Percentiles rank a stretch among this genome's conserved stretches.
Conservation (phyloP, 2,888 invertebrate genomes). For the Thera obeliscata region DNA sequence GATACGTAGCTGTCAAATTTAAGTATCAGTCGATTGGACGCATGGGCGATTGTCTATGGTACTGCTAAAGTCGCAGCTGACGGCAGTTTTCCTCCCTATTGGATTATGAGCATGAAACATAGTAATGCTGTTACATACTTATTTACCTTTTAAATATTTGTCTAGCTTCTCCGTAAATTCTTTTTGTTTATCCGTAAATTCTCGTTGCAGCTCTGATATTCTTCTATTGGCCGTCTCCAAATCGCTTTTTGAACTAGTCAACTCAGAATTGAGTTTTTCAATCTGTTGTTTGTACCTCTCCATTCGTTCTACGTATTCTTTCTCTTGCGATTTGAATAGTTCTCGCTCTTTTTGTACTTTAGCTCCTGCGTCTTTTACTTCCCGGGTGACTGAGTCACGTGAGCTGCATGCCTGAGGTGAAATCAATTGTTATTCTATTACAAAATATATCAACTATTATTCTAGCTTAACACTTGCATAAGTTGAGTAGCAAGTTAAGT, state of each 20-base stretch:
- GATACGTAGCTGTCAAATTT: too few species aligned
- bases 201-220: conserved; percentile 82
- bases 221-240: conserved; percentile 82
- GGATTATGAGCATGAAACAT: too few species aligned
- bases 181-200: conserved; percentile 81
- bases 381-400: conserved; percentile 84
- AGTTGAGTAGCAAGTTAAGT: background rate
- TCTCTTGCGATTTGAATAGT: conserved; percentile 67
- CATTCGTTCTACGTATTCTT: conserved; percentile 75
- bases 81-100: too few species aligned
- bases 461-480: background rate
- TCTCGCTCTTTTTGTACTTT: conserved; percentile 72
- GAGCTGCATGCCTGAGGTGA: conserved; percentile 83
- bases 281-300: conserved; percentile 82
- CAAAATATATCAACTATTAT: background rate
- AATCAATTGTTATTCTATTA: background rate
- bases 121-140: background rate
- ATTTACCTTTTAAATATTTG: conserved; percentile 69
- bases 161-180: conserved; percentile 75
- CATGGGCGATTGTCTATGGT: too few species aligned
- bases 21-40: too few species aligned
- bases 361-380: conserved; percentile 81
- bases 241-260: conserved; percentile 78
- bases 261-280: conserved; percentile 76
- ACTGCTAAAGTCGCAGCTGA: too few species aligned